Evolutionary conservation across 2,888 invertebrate species (phyloP).

Genomic region (Acanthosepion pharaonis): DNA sequence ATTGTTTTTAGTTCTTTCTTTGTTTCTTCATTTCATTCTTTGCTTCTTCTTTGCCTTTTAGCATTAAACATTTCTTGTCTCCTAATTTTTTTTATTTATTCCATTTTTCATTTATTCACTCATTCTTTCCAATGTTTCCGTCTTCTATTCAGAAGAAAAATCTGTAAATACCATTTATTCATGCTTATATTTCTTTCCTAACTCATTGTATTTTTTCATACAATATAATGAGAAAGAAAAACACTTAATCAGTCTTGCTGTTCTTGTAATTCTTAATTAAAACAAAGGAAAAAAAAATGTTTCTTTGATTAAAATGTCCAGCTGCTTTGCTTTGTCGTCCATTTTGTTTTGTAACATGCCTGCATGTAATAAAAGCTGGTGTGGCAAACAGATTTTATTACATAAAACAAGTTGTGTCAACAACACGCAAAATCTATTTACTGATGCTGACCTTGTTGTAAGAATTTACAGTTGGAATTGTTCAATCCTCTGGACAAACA

Average conservation of each 20-base stretch:
- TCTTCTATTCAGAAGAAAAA: no score
- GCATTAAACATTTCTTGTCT: no score
- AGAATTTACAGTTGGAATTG: not conserved
- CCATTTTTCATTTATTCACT: no score
- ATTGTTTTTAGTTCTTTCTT: no score
- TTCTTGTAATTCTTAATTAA: constrained; percentile 2
- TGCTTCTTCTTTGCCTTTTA: no score
- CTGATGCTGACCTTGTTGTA: not conserved
- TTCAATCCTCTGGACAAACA: not conserved
- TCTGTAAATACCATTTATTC: no score
- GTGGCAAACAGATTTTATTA: not conserved
- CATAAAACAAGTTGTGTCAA: constrained; percentile 15
- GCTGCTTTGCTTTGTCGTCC: not conserved
- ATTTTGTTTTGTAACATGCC: not conserved
- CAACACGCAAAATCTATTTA: not conserved
- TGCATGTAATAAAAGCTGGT: not conserved
- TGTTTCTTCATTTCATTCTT: no score
- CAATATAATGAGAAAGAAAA: not conserved
- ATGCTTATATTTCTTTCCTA: not conserved
- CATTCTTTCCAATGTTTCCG: no score
- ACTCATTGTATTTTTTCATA: not conserved
- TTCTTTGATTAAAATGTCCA: not conserved
- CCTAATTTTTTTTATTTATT: no score
- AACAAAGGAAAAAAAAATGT: not conserved
- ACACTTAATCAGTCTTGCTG: not conserved